A percentile compares a stretch with the other conserved stretches of the same genome.
phyloP scores from a whole-genome alignment of 2,888 invertebrate species.

The Cetonia aurata region DNA sequence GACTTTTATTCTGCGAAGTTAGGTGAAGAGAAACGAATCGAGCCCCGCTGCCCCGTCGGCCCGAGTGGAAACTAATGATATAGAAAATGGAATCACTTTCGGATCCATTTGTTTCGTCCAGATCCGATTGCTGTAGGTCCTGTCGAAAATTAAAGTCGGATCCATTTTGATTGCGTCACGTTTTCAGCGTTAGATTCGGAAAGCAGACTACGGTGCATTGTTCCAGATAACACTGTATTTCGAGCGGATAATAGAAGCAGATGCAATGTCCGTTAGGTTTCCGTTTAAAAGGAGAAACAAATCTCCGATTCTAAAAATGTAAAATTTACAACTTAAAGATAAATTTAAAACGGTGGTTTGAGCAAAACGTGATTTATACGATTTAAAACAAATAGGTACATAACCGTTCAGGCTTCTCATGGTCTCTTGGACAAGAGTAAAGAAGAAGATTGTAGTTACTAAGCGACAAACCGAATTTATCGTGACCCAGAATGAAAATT shows the following conservation, averaged over 20 bases:
- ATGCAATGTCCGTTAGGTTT: too few species aligned
- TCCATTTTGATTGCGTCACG: conserved; percentile 49
- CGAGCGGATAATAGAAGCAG: not conserved
- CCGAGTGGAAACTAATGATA: conserved; percentile 61
- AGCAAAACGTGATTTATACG: too few species aligned
- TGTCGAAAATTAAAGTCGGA: conserved; percentile 53
- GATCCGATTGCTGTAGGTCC: conserved; percentile 52
- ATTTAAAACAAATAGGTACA: too few species aligned
- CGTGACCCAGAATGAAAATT: too few species aligned
- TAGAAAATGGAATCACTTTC: conserved; percentile 65
- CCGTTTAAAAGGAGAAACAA: too few species aligned
- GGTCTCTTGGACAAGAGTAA: too few species aligned
- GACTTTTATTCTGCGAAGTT: conserved; percentile 48
- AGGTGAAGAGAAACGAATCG: not conserved
- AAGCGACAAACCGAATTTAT: too few species aligned
- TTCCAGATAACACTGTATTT: not conserved
- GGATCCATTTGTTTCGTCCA: conserved; percentile 61
- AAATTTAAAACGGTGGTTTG: too few species aligned
- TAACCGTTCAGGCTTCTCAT: too few species aligned
- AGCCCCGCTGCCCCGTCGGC: conserved; percentile 15
- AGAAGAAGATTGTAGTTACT: too few species aligned
- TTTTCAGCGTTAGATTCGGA: conserved; percentile 22
- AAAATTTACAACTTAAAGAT: too few species aligned
- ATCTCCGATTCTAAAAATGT: too few species aligned
- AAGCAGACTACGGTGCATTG: not conserved